phyloP scores from a whole-genome alignment of 2,888 invertebrate genomes.

The Subacronicta megacephala region DNA sequence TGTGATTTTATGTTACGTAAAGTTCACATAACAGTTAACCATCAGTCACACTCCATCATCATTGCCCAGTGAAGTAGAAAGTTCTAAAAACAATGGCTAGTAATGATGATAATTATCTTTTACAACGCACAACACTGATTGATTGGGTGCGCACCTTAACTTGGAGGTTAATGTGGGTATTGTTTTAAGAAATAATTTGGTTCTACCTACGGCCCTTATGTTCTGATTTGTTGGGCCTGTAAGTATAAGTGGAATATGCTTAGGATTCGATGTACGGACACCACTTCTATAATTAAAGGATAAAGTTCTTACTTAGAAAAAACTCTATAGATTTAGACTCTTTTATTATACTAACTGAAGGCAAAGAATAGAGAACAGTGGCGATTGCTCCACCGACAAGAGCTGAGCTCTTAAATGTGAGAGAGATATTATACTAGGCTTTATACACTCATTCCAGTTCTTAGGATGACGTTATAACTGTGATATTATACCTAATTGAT shows the following conservation, averaged over 20 bases:
- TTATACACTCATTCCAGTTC: too few relatives aligned
- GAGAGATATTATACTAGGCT: too few relatives aligned
- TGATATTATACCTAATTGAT: too few relatives aligned
- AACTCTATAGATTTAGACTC: too few relatives aligned
- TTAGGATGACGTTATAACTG: too few relatives aligned
- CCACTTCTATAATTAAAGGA: too few relatives aligned
- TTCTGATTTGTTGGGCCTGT: not conserved
- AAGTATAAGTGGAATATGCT: not conserved
- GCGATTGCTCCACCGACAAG: too few relatives aligned
- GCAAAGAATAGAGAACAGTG: too few relatives aligned
- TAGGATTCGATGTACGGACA: not conserved
- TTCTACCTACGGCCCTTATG: slow-evolving; percentile 3
- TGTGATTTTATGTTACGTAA: too few relatives aligned
- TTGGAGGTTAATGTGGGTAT: slow-evolving; percentile 40
- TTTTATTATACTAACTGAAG: too few relatives aligned
- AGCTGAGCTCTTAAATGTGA: too few relatives aligned
- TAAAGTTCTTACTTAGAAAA: too few relatives aligned
- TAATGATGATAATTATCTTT: slow-evolving; percentile 49
- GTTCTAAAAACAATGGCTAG: slow-evolving; percentile 47
- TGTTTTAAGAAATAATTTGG: slow-evolving; percentile 27
- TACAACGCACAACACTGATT: slow-evolving; percentile 42
- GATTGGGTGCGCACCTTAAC: slow-evolving; percentile 37
- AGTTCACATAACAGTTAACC: slow-evolving; percentile 25
- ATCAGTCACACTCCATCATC: slow-evolving; percentile 38
- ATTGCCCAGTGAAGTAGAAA: slow-evolving; percentile 52